phyloP scores from a whole-genome alignment of 2,888 invertebrate genomes.

The Archips xylosteana region DNA sequence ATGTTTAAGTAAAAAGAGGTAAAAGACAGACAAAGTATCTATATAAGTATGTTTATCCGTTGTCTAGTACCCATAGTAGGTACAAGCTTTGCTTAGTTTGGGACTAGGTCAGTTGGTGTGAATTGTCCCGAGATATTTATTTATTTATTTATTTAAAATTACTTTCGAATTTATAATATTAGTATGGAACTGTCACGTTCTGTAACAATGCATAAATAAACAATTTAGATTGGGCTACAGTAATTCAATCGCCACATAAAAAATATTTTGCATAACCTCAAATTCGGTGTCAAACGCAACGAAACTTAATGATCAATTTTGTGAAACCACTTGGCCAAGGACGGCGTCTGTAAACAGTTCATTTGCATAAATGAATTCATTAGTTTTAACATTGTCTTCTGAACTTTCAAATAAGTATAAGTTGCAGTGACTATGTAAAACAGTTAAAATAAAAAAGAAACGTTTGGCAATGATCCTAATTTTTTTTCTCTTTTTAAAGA shows the following conservation, averaged over 20 bases:
- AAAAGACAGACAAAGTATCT: no score
- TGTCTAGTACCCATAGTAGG: no score
- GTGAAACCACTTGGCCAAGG: conserved; percentile 38
- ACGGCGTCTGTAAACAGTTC: conserved; percentile 12
- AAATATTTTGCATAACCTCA: conserved; percentile 15
- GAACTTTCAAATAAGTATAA: conserved; percentile 8
- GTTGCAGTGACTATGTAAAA: conserved; percentile 19
- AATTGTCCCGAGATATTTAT: no score
- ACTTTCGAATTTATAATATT: no score
- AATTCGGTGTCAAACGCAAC: neutral
- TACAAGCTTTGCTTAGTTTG: no score
- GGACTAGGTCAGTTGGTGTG: no score
- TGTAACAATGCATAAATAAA: no score
- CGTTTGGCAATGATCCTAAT: neutral
- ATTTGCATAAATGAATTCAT: conserved; percentile 30
- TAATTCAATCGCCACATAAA: conserved; percentile 1
- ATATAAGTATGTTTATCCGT: no score
- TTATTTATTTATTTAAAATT: no score
- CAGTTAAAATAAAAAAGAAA: conserved; percentile 1
- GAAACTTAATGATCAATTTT: conserved; percentile 16
- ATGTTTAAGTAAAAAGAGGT: no score
- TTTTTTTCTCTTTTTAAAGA: neutral
- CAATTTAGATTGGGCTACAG: neutral
- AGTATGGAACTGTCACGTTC: no score
- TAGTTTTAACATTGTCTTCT: conserved; percentile 21